Evolutionary conservation across 1,140 invertebrate genomes (phyloP).

Genomic region (Scaptodrosophila lebanonensis): DNA sequence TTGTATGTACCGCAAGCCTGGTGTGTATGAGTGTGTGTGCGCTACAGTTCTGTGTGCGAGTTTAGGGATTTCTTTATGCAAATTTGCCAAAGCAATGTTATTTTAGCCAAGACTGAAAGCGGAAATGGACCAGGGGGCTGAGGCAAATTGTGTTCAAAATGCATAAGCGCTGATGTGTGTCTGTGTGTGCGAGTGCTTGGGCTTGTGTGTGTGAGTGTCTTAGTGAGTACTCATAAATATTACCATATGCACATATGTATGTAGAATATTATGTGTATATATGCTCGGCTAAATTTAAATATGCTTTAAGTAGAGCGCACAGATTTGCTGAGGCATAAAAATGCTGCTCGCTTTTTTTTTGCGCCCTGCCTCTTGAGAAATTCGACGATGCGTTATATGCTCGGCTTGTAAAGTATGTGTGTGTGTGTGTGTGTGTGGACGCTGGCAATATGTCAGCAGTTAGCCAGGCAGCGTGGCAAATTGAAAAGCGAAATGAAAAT

Average conservation of each 20-base stretch:
- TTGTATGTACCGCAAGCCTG: constrained; percentile 11
- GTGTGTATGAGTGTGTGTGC: constrained; percentile 13
- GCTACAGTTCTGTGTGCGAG: constrained; percentile 26
- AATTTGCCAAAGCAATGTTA: constrained; percentile 55
- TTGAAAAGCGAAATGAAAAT: constrained; percentile 18
- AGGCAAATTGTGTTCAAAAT: constrained; percentile 47
- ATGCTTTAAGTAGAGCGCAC: constrained; percentile 51
- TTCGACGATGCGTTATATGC: constrained; percentile 35
- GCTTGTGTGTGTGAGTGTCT: no score
- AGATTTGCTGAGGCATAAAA: constrained; percentile 50
- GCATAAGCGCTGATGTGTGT: constrained; percentile 50
- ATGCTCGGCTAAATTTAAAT: constrained; percentile 34
- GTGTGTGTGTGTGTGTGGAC: neutral
- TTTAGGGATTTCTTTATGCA: constrained; percentile 60
- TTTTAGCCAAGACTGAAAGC: constrained; percentile 41
- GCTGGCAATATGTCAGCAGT: neutral
- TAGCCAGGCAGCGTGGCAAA: neutral
- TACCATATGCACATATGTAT: constrained; percentile 38
- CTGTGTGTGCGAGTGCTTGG: no score
- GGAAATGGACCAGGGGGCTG: neutral
- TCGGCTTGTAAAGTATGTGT: neutral
- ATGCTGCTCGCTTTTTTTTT: constrained; percentile 1
- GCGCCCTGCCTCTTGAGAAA: constrained; percentile 6
- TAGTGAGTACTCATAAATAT: constrained; percentile 52
- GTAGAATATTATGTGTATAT: neutral